Percentiles rank a stretch among this genome's conserved stretches.
phyloP scores from a whole-genome alignment of 2,888 invertebrate genomes.

The Acleris laterana region DNA sequence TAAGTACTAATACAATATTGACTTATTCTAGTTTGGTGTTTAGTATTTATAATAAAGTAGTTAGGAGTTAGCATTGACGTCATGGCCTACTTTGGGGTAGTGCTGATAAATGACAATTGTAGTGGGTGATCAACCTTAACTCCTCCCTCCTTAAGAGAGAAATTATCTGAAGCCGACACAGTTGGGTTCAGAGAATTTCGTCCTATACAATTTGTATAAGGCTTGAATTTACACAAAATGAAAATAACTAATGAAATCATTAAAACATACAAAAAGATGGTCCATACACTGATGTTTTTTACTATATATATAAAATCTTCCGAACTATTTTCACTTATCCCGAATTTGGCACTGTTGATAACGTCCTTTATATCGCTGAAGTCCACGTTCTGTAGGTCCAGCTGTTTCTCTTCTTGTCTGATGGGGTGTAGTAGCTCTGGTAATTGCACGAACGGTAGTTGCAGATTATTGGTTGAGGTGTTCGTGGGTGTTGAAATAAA shows the following conservation, averaged over 20 bases:
- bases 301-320: background rate
- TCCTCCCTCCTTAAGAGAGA: constrained; percentile 11
- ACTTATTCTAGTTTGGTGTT: background rate
- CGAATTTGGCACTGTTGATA: background rate
- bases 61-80: background rate
- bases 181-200: constrained; percentile 5
- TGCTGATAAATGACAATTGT: constrained; percentile 1
- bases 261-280: constrained; percentile 1
- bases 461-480: background rate
- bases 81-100: background rate
- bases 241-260: background rate
- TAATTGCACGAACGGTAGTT: background rate
- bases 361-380: background rate
- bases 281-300: constrained; percentile 1
- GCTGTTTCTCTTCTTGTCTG: background rate
- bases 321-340: background rate
- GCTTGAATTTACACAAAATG: background rate
- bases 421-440: background rate
- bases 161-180: constrained; percentile 11
- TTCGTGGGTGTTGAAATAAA: background rate
- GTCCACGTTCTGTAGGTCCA: constrained; percentile 3
- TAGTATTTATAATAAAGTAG: background rate
- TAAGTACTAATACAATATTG: too few relatives aligned
- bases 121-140: background rate
- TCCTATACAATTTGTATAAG: too few relatives aligned